Conservation (phyloP, 2,797 vertebrate genomes). For the Serranus cabrilla region DNA sequence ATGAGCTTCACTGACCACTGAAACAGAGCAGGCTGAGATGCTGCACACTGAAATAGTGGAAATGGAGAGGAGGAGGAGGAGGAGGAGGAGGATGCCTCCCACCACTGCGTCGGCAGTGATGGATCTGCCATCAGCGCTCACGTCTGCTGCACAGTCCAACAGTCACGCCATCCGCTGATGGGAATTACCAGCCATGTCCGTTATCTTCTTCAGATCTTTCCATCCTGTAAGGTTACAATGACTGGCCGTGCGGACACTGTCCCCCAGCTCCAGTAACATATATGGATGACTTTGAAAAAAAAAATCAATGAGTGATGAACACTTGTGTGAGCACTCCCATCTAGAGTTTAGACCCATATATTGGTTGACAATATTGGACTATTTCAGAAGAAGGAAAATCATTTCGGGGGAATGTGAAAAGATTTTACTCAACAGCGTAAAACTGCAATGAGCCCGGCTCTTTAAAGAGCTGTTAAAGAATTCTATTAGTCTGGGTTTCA, state of each 20-base stretch:
- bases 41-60: constrained; percentile 31
- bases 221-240: constrained; percentile 57
- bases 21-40: constrained; percentile 54
- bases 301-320: constrained; percentile 57
- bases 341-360: constrained; percentile 3
- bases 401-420: constrained; percentile 1
- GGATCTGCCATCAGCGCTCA: constrained; percentile 56
- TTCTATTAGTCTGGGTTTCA: constrained; percentile 17
- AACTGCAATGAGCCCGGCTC: constrained; percentile 14
- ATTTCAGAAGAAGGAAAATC: constrained; percentile 7
- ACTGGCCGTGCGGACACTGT: constrained; percentile 29
- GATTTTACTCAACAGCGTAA: constrained; percentile 28
- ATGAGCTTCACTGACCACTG: constrained; percentile 67
- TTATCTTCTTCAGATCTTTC: constrained; percentile 66
- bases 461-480: constrained; percentile 19
- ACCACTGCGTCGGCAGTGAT: constrained; percentile 50
- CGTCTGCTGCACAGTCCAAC: constrained; percentile 53
- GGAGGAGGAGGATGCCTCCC: constrained; percentile 24
- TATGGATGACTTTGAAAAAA: constrained; percentile 40
- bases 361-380: constrained; percentile 3
- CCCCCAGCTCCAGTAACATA: constrained; percentile 30
- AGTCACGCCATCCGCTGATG: constrained; percentile 46
- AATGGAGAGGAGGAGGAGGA: constrained; percentile 20
- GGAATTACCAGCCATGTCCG: constrained; percentile 67
- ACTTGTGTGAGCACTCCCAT: constrained; percentile 30